Conservation (phyloP, 2,113 vertebrate genomes). For the Australoheros scitulus region DNA sequence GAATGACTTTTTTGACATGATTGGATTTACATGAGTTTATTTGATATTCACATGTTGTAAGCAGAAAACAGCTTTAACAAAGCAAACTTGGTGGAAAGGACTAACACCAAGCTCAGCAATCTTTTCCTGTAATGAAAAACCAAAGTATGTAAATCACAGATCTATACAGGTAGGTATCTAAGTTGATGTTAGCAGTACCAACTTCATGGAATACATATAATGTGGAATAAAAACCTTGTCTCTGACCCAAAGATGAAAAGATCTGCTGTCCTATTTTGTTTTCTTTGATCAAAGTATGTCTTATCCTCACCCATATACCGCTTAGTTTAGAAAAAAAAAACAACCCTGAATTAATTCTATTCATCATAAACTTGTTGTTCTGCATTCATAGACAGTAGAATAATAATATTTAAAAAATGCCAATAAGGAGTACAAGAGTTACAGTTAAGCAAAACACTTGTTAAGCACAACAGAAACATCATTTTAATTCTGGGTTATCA, state of each 20-base stretch:
- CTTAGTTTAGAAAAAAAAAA: not conserved
- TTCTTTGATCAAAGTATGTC: not conserved
- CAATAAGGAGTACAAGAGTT: not conserved
- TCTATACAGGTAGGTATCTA: slow-evolving; percentile 83
- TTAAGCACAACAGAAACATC: not conserved
- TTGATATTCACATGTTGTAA: slow-evolving; percentile 69
- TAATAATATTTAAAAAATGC: slow-evolving; percentile 2
- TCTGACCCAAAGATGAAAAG: not conserved
- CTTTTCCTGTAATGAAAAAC: slow-evolving; percentile 60
- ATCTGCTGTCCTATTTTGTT: not conserved
- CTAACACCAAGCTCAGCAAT: slow-evolving; percentile 58
- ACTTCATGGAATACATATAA: not conserved
- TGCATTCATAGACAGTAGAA: slow-evolving; percentile 32
- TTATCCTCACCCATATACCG: too few relatives aligned
- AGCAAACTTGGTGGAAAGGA: slow-evolving; percentile 66
- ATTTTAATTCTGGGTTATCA: not conserved
- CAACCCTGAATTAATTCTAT: not conserved
- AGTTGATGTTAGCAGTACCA: slow-evolving; percentile 53
- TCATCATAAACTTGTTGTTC: not conserved
- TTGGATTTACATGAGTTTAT: slow-evolving; percentile 77
- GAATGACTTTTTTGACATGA: not conserved
- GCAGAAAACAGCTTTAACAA: not conserved
- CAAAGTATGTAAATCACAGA: slow-evolving; percentile 89
- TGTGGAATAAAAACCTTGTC: not conserved
- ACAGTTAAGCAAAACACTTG: not conserved